Percentiles rank a stretch among this genome's conserved stretches.
Evolutionary conservation across 2,797 vertebrate species (phyloP).

Genomic region (Chromis chromis): DNA sequence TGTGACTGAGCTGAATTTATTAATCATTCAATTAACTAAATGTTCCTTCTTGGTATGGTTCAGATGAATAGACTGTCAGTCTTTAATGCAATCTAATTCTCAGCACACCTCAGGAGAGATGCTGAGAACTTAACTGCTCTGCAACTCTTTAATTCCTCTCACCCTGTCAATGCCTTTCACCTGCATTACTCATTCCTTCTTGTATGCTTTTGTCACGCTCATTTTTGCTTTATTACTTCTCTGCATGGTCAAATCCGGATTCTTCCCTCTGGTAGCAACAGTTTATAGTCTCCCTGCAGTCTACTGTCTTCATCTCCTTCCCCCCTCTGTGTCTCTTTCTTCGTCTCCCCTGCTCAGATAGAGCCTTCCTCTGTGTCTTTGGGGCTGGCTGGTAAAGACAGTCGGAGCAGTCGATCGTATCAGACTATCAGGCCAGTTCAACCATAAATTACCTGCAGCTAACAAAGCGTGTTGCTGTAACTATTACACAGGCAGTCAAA

Average conservation of each 20-base stretch:
- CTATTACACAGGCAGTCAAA: constrained; percentile 83
- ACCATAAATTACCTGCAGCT: constrained; percentile 84
- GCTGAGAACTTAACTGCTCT: constrained; percentile 88
- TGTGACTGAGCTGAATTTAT: constrained; percentile 99
- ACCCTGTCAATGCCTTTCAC: constrained; percentile 49
- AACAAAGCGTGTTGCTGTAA: constrained; percentile 83
- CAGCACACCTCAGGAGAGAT: constrained; percentile 88
- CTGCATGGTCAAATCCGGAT: constrained; percentile 24
- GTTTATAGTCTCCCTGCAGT: constrained; percentile 28
- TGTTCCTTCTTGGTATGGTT: constrained; percentile 93
- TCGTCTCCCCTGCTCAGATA: constrained; percentile 42
- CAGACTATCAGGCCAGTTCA: constrained; percentile 81
- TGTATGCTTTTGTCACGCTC: constrained; percentile 47
- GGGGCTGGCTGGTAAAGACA: constrained; percentile 73
- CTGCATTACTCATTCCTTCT: constrained; percentile 68
- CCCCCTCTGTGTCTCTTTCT: constrained; percentile 27
- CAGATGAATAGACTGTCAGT: constrained; percentile 98
- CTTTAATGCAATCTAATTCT: constrained; percentile 97
- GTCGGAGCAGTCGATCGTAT: constrained; percentile 78
- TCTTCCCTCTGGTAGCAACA: constrained; percentile 15
- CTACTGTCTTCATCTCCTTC: constrained; percentile 23
- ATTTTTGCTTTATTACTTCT: constrained; percentile 53
- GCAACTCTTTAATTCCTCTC: constrained; percentile 78
- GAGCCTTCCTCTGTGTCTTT: constrained; percentile 74
- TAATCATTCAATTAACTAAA: constrained; percentile 99